Conservation (phyloP, 2,888 invertebrate species). For the Agrochola litura region DNA sequence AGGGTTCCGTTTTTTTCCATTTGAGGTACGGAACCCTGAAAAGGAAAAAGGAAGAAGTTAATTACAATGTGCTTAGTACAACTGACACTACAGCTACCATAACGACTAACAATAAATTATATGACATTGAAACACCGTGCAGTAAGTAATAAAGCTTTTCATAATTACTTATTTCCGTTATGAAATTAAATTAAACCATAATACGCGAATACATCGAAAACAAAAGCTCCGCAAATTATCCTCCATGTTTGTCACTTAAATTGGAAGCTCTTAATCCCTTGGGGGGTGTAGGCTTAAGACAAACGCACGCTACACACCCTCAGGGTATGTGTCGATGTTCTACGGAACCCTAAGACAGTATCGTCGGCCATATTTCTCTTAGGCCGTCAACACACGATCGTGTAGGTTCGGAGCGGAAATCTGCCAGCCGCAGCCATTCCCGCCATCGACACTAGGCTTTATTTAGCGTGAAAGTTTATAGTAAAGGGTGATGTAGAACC, state of each 20-base stretch:
- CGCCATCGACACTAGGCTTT: constrained; percentile 49
- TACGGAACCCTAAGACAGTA: constrained; percentile 44
- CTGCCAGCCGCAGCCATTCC: constrained; percentile 40
- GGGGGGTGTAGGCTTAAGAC: constrained; percentile 51
- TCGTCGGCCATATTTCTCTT: constrained; percentile 55
- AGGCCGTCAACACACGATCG: constrained; percentile 47
- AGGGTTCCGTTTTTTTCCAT: no score
- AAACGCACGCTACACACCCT: constrained; percentile 35
- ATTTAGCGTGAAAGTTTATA: constrained; percentile 60
- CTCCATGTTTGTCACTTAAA: constrained; percentile 44
- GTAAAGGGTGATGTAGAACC: constrained; percentile 34
- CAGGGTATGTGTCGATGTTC: constrained; percentile 41
- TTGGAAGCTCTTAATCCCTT: constrained; percentile 50
- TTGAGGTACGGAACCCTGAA: no score
- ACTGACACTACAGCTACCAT: neutral
- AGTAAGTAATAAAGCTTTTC: neutral
- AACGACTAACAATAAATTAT: neutral
- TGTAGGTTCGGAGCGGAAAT: constrained; percentile 48
- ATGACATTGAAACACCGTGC: neutral
- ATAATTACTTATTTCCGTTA: neutral
- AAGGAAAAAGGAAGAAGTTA: neutral
- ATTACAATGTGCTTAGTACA: neutral
- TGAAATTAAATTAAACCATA: constrained; percentile 3
- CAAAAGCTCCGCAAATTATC: constrained; percentile 44
- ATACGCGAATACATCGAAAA: constrained; percentile 24